Evolutionary conservation across 2,888 invertebrate genomes (phyloP), one percentile per base, ranked within the genome.

Genomic region (Sinodicranocentrus sp.): DNA sequence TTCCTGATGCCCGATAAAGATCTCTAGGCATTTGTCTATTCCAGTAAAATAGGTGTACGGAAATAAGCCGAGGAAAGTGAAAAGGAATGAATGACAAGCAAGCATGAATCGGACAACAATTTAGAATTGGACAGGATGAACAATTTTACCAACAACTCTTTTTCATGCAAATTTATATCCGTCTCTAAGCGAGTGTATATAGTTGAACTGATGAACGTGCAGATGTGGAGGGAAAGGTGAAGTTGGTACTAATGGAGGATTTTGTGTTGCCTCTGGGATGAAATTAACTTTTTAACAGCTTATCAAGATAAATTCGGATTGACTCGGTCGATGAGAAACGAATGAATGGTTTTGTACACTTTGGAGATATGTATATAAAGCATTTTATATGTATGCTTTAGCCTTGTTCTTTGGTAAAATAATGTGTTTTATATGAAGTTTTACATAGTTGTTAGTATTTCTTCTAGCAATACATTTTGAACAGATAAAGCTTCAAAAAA

Each of bases 211-310:
- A 5, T 44, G 70, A 39, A 65, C 57, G 21, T 72, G 57, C 21
- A 26, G 52, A 28, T 61, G 28, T 48, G 25, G 19, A 59, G 43
- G 63, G 48, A 59, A 25, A 48, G 78, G 70, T 67, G 67, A 59
- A 70, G 21, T 23, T 52, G 57, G 80, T 80, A 65, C 67, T 80
- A 73, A 80, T 80, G 67, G 72, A 54, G 73, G 52, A 67, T 48
- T 65, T 65, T 26, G 71, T 80, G 28, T 44, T 65, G 71, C 80
- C 80, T 79, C 79, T 71, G 59, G 72, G 80, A 72, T 72, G 80
- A 80, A 80, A 80, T 80, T 80, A 80, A 80, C 80, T 80, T 80
- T 80, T 80, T 80, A 80, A 73, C 80, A 80, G 73, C 80, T 80
- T 80, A 80, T 80, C 80, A 73, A 80, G 80, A 73, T 80, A 72